phyloP scores from a whole-genome alignment of 2,888 invertebrate genomes.

The Mystacides longicornis region DNA sequence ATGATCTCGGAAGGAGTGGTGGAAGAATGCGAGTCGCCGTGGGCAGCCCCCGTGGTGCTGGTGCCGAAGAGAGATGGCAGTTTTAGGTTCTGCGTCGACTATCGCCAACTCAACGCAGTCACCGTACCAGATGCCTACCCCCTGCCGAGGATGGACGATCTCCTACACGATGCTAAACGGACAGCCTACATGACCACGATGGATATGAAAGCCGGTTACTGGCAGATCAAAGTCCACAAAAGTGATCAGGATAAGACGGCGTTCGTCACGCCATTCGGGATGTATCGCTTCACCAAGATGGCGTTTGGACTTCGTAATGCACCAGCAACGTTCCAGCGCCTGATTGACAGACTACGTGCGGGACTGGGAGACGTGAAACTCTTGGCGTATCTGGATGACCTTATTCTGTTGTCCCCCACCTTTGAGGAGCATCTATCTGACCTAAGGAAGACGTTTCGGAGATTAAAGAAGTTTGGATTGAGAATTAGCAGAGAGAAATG shows the following conservation, averaged over 20 bases:
- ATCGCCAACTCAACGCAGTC: conserved; percentile 23
- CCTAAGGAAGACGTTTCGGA: no score
- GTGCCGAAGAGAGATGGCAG: conserved; percentile 31
- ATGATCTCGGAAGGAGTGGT: conserved; percentile 31
- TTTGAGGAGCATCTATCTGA: conserved; percentile 29
- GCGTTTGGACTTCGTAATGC: conserved; percentile 32
- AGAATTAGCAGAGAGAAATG: no score
- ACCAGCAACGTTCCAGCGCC: conserved; percentile 30
- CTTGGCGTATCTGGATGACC: conserved; percentile 29
- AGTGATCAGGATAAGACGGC: conserved; percentile 30
- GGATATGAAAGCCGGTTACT: conserved; percentile 33
- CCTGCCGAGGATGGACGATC: conserved; percentile 35
- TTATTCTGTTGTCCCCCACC: conserved; percentile 27
- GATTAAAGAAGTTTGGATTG: no score
- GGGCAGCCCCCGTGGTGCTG: conserved; percentile 32
- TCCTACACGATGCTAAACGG: conserved; percentile 30
- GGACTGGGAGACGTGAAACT: conserved; percentile 22
- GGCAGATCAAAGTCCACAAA: conserved; percentile 29
- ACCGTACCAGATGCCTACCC: conserved; percentile 29
- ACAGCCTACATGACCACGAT: conserved; percentile 30
- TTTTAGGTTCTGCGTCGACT: conserved; percentile 32
- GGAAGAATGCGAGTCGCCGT: conserved; percentile 34
- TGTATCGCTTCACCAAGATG: conserved; percentile 31
- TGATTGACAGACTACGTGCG: conserved; percentile 29
- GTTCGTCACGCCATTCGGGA: conserved; percentile 32